A percentile compares a stretch with the other conserved stretches of the same genome.
These are phyloP conservation scores for Catocala nupta DNA, from an alignment of 2,888 invertebrate genomes.

Conservation along the genomic window DNA sequence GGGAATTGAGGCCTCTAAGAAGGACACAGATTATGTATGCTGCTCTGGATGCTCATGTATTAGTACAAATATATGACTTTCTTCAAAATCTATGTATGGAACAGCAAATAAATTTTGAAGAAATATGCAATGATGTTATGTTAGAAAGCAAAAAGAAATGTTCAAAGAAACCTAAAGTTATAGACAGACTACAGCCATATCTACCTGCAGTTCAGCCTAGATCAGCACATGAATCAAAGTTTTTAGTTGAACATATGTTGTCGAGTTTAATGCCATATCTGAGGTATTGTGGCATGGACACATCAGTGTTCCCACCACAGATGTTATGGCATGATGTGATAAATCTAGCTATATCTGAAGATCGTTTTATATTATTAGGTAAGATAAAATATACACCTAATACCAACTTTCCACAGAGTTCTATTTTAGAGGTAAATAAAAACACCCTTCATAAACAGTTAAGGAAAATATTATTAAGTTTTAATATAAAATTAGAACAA, in stretches of 20 bases:
- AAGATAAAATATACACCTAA: slow-evolving; percentile 85
- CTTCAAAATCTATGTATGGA: slow-evolving; percentile 81
- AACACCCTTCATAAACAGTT: slow-evolving; percentile 88
- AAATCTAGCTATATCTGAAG: slow-evolving; percentile 75
- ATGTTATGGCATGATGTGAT: slow-evolving; percentile 79
- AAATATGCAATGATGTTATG: slow-evolving; percentile 88
- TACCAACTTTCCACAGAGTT: slow-evolving; percentile 83
- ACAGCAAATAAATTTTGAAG: slow-evolving; percentile 88
- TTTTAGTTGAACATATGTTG: slow-evolving; percentile 71
- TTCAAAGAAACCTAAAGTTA: slow-evolving; percentile 72
- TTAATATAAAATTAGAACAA: slow-evolving; percentile 88
- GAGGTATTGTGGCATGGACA: slow-evolving; percentile 86
- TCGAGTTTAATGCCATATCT: slow-evolving; percentile 70
- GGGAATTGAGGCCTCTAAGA: slow-evolving; percentile 94
- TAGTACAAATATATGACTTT: slow-evolving; percentile 92
- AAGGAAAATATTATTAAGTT: slow-evolving; percentile 89
- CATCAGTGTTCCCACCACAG: slow-evolving; percentile 89
- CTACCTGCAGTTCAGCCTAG: slow-evolving; percentile 53
- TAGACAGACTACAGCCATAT: slow-evolving; percentile 59
- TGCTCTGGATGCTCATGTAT: slow-evolving; percentile 95
- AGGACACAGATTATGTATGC: slow-evolving; percentile 94
- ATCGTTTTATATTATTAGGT: slow-evolving; percentile 67
- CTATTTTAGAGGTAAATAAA: slow-evolving; percentile 86
- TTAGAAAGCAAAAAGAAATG: slow-evolving; percentile 83
- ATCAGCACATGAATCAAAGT: slow-evolving; percentile 65